These are phyloP conservation scores for Odobenus rosmarus DNA, from an alignment of 2,113 vertebrate genomes.

Conservation along the genomic window DNA sequence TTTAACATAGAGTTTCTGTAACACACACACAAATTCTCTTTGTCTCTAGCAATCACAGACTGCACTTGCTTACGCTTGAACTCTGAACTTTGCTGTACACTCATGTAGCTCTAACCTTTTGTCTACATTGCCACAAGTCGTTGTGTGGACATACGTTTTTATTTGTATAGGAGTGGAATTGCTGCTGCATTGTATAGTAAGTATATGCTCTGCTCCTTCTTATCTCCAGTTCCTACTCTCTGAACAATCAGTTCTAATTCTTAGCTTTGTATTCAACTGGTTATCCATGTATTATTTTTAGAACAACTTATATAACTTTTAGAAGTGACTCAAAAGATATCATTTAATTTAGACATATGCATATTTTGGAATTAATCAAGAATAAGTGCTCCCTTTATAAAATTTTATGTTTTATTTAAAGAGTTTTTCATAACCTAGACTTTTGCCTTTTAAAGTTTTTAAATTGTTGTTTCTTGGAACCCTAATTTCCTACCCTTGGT, in stretches of 20 bases:
- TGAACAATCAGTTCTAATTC: background rate
- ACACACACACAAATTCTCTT: background rate
- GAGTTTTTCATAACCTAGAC: background rate
- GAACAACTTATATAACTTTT: background rate
- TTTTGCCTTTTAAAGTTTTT: background rate
- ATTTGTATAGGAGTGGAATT: background rate
- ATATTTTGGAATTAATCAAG: constrained; percentile 7
- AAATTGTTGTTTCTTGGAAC: background rate
- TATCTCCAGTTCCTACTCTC: background rate
- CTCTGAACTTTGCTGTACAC: background rate
- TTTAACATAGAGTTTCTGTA: background rate
- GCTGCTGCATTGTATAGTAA: background rate
- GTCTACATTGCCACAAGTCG: background rate
- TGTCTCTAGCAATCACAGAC: background rate
- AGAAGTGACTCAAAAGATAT: background rate
- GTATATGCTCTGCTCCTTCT: background rate
- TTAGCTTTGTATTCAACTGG: background rate
- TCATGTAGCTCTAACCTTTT: background rate
- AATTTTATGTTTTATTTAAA: background rate
- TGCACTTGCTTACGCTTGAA: background rate
- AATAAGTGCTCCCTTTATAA: background rate
- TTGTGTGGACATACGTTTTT: background rate
- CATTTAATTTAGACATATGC: background rate
- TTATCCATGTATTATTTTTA: background rate
- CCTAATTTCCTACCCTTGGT: background rate